These are phyloP conservation scores for Neoniphon sammara DNA, from an alignment of 2,797 vertebrate species.

Conservation along the genomic window DNA sequence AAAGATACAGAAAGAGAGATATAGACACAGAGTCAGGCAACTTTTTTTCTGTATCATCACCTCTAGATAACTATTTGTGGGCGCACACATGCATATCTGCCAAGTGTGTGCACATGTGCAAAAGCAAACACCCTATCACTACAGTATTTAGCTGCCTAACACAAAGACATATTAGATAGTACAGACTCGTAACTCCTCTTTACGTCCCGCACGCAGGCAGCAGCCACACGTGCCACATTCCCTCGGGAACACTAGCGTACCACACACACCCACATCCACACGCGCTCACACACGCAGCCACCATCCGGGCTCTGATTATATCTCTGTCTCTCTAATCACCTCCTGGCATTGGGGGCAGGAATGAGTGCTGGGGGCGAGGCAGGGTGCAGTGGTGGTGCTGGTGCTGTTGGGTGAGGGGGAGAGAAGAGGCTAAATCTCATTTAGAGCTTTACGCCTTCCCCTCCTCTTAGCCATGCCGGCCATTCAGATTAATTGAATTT, in stretches of 20 bases:
- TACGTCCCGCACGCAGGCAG: slow-evolving; percentile 33
- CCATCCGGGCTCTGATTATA: slow-evolving; percentile 92
- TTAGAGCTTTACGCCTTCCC: slow-evolving; percentile 93
- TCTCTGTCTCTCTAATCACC: slow-evolving; percentile 91
- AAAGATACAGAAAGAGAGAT: slow-evolving; percentile 30
- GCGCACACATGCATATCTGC: slow-evolving; percentile 7
- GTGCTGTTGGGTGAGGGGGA: slow-evolving; percentile 80
- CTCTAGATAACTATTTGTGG: background rate
- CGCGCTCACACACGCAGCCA: slow-evolving; percentile 16
- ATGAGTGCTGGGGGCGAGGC: slow-evolving; percentile 72
- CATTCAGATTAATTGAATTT: slow-evolving; percentile 94
- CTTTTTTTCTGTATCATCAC: background rate
- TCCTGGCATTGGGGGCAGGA: slow-evolving; percentile 86
- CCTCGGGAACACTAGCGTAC: slow-evolving; percentile 46
- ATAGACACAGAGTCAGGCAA: slow-evolving; percentile 24
- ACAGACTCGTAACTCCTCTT: slow-evolving; percentile 19
- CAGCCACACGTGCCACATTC: slow-evolving; percentile 53
- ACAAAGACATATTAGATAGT: slow-evolving; percentile 32
- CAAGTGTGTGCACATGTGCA: background rate
- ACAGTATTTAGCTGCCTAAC: slow-evolving; percentile 22
- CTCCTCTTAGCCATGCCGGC: slow-evolving; percentile 88
- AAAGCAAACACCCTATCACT: slow-evolving; percentile 8
- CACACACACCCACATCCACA: slow-evolving; percentile 22
- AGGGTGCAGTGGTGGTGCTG: slow-evolving; percentile 69
- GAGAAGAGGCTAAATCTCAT: slow-evolving; percentile 91